phyloP scores from a whole-genome alignment of 2,888 invertebrate genomes.

The Pelosia muscerda region DNA sequence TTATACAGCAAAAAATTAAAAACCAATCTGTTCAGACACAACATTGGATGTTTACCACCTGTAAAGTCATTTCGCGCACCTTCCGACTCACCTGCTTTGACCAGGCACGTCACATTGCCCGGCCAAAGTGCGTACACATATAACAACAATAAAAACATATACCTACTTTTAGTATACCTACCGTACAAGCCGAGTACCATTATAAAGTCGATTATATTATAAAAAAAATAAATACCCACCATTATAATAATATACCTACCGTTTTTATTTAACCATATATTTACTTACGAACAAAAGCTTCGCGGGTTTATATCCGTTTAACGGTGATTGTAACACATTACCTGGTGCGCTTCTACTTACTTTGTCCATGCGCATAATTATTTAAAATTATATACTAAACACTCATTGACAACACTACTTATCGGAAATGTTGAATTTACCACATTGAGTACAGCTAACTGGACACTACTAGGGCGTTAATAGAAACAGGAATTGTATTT shows the following conservation, averaged over 20 bases:
- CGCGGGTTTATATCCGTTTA: conserved; percentile 44
- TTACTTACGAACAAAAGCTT: conserved; percentile 52
- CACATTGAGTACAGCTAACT: conserved; percentile 14
- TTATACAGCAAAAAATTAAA: neutral
- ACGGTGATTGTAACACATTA: conserved; percentile 56
- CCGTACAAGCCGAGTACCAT: conserved; percentile 52
- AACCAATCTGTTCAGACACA: conserved; percentile 10
- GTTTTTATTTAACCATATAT: conserved; percentile 45
- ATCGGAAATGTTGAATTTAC: conserved; percentile 15
- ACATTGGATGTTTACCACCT: conserved; percentile 29
- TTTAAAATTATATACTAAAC: conserved; percentile 23
- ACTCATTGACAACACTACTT: conserved; percentile 39
- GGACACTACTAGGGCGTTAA: conserved; percentile 18
- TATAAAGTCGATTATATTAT: conserved; percentile 36
- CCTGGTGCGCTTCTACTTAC: conserved; percentile 78
- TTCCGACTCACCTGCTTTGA: conserved; percentile 37
- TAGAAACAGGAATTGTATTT: conserved; percentile 17
- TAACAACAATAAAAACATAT: conserved; percentile 40
- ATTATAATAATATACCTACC: conserved; percentile 67
- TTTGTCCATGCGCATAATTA: conserved; percentile 58
- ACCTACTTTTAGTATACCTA: conserved; percentile 54
- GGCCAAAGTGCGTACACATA: conserved; percentile 28
- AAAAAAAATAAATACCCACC: conserved; percentile 62
- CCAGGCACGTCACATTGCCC: conserved; percentile 24
- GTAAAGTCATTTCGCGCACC: conserved; percentile 30